Evolutionary conservation across 1,140 invertebrate genomes (phyloP).

Genomic region (Ericerus pela): DNA sequence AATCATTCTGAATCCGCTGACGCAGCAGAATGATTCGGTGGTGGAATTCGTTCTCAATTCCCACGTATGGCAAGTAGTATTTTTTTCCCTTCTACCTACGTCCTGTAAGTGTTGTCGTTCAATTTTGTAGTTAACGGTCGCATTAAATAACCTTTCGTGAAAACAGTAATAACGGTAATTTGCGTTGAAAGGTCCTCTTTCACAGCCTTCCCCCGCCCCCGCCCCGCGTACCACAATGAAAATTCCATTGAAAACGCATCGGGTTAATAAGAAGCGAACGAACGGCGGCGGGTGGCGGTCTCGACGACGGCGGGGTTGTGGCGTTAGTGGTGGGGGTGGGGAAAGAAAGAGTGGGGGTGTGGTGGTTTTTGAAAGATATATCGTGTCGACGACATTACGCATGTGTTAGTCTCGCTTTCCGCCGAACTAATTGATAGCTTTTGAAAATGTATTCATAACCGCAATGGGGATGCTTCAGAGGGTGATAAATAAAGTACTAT

Average conservation of each 20-base stretch:
- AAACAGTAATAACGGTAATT: not conserved
- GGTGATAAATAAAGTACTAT: slow-evolving; percentile 12
- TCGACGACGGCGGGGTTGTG: not conserved
- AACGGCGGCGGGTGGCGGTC: not conserved
- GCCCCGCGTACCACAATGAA: not conserved
- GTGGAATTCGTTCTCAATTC: too few species aligned
- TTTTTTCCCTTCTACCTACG: too few species aligned
- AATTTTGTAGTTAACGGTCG: too few species aligned
- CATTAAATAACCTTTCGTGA: too few species aligned
- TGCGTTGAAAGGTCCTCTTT: not conserved
- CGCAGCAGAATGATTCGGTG: too few species aligned
- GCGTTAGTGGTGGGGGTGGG: not conserved
- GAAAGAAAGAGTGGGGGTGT: not conserved
- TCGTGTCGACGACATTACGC: slow-evolving; percentile 12
- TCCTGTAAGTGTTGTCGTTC: too few species aligned
- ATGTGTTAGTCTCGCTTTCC: slow-evolving; percentile 10
- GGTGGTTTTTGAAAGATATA: not conserved
- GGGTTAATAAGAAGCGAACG: not conserved
- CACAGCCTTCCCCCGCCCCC: not conserved
- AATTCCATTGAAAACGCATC: not conserved
- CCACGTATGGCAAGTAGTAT: too few species aligned
- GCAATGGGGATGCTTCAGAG: slow-evolving; percentile 10
- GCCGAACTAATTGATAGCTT: slow-evolving; percentile 10
- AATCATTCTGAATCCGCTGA: too few species aligned
- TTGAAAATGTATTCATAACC: slow-evolving; percentile 11